A percentile compares a stretch with the other conserved stretches of the same genome.
phyloP scores from a whole-genome alignment of 1,140 invertebrate genomes.

The Aphaenogaster rudis region DNA sequence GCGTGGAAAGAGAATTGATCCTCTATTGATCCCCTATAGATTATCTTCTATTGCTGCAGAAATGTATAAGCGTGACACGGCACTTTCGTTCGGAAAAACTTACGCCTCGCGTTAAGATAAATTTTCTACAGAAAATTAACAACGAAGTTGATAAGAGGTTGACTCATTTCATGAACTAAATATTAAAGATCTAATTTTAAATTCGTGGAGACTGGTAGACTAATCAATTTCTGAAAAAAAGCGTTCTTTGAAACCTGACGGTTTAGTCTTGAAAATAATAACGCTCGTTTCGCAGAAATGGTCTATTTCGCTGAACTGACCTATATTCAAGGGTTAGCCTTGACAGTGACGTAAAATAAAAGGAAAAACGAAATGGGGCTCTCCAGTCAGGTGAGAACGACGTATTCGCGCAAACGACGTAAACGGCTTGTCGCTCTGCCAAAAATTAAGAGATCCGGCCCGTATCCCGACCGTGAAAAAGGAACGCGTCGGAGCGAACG shows the following conservation, averaged over 20 bases:
- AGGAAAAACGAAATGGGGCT: constrained; percentile 1
- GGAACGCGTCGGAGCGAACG: neutral
- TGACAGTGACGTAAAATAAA: constrained; percentile 35
- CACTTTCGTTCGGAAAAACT: neutral
- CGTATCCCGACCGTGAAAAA: constrained; percentile 18
- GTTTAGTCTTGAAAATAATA: constrained; percentile 39
- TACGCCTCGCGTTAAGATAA: neutral
- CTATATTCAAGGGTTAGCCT: constrained; percentile 55
- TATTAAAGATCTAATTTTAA: neutral
- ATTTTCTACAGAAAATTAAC: neutral
- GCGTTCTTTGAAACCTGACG: neutral
- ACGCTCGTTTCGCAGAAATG: constrained; percentile 46
- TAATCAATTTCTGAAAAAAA: constrained; percentile 8
- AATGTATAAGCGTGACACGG: neutral
- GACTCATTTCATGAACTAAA: neutral
- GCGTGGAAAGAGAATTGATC: constrained; percentile 27
- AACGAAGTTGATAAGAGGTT: neutral
- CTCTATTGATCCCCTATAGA: neutral
- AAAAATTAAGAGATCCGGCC: constrained; percentile 40
- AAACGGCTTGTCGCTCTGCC: constrained; percentile 47
- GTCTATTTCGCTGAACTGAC: constrained; percentile 36
- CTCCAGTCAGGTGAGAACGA: constrained; percentile 44
- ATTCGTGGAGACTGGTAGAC: neutral
- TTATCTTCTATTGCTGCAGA: neutral
- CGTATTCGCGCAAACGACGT: neutral